Evolutionary conservation across 2,797 vertebrate genomes (phyloP).

Genomic region (Pangasius larnaudii): DNA sequence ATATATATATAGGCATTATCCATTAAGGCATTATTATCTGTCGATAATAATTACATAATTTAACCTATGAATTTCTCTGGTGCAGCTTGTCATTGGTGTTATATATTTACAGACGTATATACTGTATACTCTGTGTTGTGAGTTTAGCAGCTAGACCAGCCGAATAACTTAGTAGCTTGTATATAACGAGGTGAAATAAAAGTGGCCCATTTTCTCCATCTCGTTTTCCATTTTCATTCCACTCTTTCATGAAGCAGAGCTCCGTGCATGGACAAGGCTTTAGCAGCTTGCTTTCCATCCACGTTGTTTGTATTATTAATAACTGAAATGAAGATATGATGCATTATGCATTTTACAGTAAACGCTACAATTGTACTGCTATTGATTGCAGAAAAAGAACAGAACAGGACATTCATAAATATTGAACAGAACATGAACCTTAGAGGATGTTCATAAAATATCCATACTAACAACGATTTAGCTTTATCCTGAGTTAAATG

Average conservation of each 20-base stretch:
- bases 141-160: neutral
- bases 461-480: neutral
- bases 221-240: neutral
- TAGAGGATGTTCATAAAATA: neutral
- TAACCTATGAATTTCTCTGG: neutral
- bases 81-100: neutral
- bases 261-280: neutral
- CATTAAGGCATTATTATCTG: neutral
- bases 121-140: neutral
- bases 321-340: slow-evolving; percentile 1
- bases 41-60: neutral
- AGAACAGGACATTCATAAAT: neutral
- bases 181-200: neutral
- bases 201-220: neutral
- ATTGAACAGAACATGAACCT: neutral
- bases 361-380: neutral
- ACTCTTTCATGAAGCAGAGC: neutral
- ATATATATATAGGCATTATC: too few species aligned
- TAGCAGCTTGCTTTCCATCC: neutral
- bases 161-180: neutral
- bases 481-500: neutral
- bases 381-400: neutral
- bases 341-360: neutral
- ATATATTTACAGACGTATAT: neutral
- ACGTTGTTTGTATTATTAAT: neutral